These are phyloP conservation scores for Ganaspis sp. DNA, from an alignment of 1,140 invertebrate species.

Conservation along the genomic window DNA sequence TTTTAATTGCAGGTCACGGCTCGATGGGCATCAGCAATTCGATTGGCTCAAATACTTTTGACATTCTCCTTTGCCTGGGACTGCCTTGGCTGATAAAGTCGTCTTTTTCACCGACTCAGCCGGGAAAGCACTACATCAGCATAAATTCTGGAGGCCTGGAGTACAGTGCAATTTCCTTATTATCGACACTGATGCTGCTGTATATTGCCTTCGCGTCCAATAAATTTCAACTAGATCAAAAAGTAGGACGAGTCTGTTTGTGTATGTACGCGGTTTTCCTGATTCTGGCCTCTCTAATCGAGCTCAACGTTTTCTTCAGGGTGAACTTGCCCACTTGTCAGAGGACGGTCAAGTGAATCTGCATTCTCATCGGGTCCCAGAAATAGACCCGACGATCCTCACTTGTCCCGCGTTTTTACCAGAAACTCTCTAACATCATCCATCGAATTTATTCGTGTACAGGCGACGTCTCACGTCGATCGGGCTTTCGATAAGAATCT, in stretches of 20 bases:
- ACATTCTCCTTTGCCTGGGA: constrained; percentile 90
- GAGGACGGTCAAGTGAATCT: constrained; percentile 70
- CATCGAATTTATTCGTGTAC: constrained; percentile 19
- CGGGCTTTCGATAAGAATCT: neutral
- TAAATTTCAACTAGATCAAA: constrained; percentile 87
- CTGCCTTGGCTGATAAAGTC: constrained; percentile 91
- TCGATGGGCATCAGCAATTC: constrained; percentile 94
- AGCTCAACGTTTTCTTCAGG: constrained; percentile 90
- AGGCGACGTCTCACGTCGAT: neutral
- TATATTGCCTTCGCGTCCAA: constrained; percentile 86
- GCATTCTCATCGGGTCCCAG: constrained; percentile 32
- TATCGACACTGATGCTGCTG: constrained; percentile 86
- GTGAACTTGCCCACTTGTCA: constrained; percentile 89
- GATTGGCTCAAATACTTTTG: constrained; percentile 93
- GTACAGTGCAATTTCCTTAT: constrained; percentile 87
- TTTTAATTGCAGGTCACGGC: constrained; percentile 82
- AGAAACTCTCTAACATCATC: constrained; percentile 12
- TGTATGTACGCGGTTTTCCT: constrained; percentile 88
- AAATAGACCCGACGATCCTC: neutral
- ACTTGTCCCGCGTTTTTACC: neutral
- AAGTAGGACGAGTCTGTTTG: constrained; percentile 85
- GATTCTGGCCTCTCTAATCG: constrained; percentile 87
- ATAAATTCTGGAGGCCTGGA: constrained; percentile 89
- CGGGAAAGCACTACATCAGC: constrained; percentile 83
- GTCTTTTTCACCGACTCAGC: constrained; percentile 83